phyloP scores from a whole-genome alignment of 2,797 vertebrate species.

The Psittacula echo region DNA sequence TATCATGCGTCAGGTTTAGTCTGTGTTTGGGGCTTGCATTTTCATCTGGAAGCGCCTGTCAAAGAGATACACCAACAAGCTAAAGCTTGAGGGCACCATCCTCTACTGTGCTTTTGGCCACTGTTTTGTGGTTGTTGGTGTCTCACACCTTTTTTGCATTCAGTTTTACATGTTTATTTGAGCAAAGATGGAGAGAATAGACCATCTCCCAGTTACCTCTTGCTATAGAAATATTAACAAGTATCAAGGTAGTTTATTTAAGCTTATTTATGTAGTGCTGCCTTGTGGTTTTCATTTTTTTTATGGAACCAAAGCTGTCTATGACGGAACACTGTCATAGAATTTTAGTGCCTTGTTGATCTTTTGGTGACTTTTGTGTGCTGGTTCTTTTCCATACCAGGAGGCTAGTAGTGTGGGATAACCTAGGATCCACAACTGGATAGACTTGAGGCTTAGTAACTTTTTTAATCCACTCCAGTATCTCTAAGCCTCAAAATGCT shows the following conservation, averaged over 20 bases:
- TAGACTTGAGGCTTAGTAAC: background rate
- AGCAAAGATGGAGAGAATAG: background rate
- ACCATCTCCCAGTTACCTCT: background rate
- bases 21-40: background rate
- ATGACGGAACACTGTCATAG: background rate
- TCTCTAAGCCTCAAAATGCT: background rate
- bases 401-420: background rate
- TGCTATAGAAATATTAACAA: background rate
- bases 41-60: background rate
- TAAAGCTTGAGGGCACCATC: background rate
- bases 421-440: background rate
- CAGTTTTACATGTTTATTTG: background rate
- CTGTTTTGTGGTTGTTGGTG: background rate
- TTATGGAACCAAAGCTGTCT: background rate
- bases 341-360: background rate
- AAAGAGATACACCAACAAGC: background rate
- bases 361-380: background rate
- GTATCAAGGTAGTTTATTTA: background rate
- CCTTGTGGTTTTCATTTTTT: background rate
- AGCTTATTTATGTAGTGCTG: background rate
- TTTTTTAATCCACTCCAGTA: background rate
- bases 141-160: background rate
- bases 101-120: background rate
- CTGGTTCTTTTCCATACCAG: background rate
- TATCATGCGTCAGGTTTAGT: background rate